Percentiles rank a stretch among this genome's conserved stretches.
These are phyloP conservation scores for Eubasilissa splendida DNA, from an alignment of 2,888 invertebrate species.

Conservation along the genomic window DNA sequence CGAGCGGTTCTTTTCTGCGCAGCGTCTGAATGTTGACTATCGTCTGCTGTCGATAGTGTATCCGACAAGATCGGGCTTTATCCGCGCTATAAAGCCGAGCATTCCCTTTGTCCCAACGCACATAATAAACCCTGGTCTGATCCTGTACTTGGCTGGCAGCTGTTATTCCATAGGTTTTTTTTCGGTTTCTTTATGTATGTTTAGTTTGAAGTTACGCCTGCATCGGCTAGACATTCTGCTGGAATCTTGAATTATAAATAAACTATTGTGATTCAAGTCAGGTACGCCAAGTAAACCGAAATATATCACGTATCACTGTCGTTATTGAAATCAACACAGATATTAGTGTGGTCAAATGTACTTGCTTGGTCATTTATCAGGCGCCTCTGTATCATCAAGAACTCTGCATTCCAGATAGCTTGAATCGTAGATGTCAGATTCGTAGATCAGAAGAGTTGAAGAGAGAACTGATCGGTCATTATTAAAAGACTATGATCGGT, in stretches of 20 bases:
- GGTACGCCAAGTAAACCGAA: not conserved
- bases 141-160: constrained; percentile 22
- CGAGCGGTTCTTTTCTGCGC: constrained; percentile 15
- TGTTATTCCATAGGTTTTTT: constrained; percentile 19
- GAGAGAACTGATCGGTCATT: no score
- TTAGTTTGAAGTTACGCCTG: not conserved
- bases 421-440: no score
- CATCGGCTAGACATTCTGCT: constrained; percentile 15
- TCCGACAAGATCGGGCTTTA: constrained; percentile 1
- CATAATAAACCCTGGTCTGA: constrained; percentile 20
- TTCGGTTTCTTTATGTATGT: constrained; percentile 1
- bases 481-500: no score
- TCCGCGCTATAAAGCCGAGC: constrained; percentile 19
- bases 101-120: constrained; percentile 25
- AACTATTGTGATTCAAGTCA: not conserved
- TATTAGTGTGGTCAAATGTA: no score
- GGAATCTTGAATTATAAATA: constrained; percentile 18
- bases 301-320: no score
- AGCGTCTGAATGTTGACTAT: not conserved
- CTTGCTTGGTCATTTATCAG: no score
- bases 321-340: no score
- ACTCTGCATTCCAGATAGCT: no score
- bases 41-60: constrained; percentile 7
- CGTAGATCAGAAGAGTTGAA: no score
- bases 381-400: no score